Conservation (phyloP, 1,140 invertebrate genomes). For the Bombus picipes region DNA sequence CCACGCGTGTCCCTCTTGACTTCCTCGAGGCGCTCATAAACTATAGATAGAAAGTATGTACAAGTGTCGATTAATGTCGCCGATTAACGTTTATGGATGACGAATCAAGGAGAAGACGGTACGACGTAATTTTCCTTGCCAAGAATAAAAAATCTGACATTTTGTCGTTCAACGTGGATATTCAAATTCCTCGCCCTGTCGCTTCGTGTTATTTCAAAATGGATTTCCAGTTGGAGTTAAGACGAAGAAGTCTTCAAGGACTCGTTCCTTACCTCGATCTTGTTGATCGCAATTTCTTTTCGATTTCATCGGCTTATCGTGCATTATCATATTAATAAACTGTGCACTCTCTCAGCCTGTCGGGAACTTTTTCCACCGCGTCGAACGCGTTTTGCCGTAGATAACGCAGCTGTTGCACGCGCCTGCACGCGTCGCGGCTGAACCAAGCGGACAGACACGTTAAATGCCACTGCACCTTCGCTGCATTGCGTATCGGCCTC, state of each 20-base stretch:
- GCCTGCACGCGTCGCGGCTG: neutral
- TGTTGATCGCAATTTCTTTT: neutral
- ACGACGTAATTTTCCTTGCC: neutral
- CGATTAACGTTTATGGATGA: neutral
- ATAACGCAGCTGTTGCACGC: neutral
- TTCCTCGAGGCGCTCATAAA: neutral
- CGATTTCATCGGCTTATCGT: neutral
- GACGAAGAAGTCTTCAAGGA: neutral
- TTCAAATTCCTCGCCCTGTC: neutral
- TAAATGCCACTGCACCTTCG: slow-evolving; percentile 50
- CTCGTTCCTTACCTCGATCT: neutral
- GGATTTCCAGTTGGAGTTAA: neutral
- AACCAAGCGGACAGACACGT: neutral
- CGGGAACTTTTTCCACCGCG: neutral
- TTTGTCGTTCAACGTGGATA: neutral
- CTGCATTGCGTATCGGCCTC: slow-evolving; percentile 33
- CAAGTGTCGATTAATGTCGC: neutral
- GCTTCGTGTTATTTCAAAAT: neutral
- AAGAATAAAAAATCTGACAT: slow-evolving; percentile 16
- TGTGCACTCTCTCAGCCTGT: neutral
- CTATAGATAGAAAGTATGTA: neutral
- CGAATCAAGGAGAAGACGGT: neutral
- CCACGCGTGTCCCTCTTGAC: neutral
- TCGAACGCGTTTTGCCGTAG: neutral
- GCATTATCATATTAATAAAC: slow-evolving; percentile 21